Percentiles rank a stretch among this genome's conserved stretches.
Conservation (phyloP, 2,888 invertebrate species). For the Junonia oenone region DNA sequence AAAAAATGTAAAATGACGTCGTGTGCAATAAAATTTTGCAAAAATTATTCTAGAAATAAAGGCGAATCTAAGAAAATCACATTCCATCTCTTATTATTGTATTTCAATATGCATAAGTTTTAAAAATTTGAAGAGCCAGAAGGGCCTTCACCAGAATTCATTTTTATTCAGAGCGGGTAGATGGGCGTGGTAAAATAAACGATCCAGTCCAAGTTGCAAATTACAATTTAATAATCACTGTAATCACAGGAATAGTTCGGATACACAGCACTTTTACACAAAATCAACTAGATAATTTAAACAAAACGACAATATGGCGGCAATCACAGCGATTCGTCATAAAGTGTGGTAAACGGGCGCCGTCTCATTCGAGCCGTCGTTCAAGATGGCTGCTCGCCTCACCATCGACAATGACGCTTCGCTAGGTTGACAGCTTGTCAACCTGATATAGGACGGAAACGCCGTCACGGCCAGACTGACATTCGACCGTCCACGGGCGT, state of each 20-base stretch:
- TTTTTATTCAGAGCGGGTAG: not conserved
- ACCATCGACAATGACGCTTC: constrained; percentile 1
- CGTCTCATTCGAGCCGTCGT: not conserved
- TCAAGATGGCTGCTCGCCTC: constrained; percentile 1
- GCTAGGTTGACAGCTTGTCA: constrained; percentile 1
- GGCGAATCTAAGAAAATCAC: too few species aligned
- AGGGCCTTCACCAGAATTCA: constrained; percentile 2
- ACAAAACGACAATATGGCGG: not conserved
- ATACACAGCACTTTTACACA: not conserved
- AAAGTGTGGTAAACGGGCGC: constrained; percentile 3
- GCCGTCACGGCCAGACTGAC: not conserved
- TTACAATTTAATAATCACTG: not conserved
- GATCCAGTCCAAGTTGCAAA: not conserved
- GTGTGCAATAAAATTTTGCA: too few species aligned
- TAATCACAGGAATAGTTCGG: not conserved
- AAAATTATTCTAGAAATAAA: too few species aligned
- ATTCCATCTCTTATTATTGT: too few species aligned
- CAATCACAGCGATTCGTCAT: constrained; percentile 5
- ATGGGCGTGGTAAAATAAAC: not conserved
- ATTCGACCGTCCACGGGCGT: not conserved
- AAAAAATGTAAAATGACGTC: too few species aligned
- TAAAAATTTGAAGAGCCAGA: constrained; percentile 5
- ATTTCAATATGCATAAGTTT: too few species aligned
- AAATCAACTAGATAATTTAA: not conserved
- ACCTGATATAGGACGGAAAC: not conserved